Conservation (phyloP, 2,113 vertebrate species). For the Machaerirhynchus nigripectus region DNA sequence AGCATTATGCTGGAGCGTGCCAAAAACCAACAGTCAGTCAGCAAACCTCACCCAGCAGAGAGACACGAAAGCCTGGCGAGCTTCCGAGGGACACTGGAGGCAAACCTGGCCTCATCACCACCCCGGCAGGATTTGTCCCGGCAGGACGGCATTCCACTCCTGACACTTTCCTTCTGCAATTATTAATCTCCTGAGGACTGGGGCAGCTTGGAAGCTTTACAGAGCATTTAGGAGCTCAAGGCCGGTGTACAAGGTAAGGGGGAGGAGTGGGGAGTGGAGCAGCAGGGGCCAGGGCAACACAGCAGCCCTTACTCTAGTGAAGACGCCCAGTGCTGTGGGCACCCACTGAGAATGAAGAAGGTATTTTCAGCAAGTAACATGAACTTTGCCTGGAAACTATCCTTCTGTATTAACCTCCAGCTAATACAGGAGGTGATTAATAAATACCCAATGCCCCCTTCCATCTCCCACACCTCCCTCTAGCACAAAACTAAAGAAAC, state of each 20-base stretch:
- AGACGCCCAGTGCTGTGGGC: neutral
- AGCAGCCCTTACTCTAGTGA: neutral
- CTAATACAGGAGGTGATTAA: neutral
- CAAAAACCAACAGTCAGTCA: neutral
- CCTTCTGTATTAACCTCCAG: neutral
- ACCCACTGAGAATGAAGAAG: neutral
- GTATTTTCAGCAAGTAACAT: neutral
- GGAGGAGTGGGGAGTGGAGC: neutral
- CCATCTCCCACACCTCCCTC: neutral
- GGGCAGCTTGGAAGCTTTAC: neutral
- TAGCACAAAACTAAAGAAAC: neutral
- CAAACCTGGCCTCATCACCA: neutral
- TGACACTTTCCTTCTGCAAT: neutral
- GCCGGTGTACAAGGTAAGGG: neutral
- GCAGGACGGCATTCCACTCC: neutral
- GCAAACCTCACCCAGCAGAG: neutral
- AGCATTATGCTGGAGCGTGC: fast-evolving
- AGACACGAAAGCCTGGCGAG: neutral
- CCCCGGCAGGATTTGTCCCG: fast-evolving
- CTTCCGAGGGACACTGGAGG: neutral
- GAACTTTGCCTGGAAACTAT: neutral
- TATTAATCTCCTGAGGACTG: neutral
- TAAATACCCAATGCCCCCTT: neutral
- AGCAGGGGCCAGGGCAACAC: neutral
- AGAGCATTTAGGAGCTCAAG: neutral